Evolutionary conservation across 1,140 invertebrate species (phyloP).

Genomic region (Cataglyphis hispanica): DNA sequence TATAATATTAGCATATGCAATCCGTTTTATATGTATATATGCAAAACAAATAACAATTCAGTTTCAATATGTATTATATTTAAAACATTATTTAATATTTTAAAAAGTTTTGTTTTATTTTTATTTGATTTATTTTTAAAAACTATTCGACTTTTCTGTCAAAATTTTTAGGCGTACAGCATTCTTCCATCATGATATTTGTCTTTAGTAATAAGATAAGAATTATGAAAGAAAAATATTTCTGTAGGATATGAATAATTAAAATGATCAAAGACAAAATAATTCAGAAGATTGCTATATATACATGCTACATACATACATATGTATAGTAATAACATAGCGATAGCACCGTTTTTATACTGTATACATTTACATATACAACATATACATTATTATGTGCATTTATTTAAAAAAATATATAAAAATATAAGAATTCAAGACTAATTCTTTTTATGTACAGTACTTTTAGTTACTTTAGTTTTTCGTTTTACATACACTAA

Average conservation of each 20-base stretch:
- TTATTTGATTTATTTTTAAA: not conserved
- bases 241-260: not conserved
- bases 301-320: too few species aligned
- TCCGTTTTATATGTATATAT: not conserved
- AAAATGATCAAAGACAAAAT: not conserved
- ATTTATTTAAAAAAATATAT: not conserved
- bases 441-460: not conserved
- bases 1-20: not conserved
- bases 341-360: too few species aligned
- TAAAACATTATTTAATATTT: not conserved
- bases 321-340: too few species aligned
- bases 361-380: constrained; percentile 5
- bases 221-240: not conserved
- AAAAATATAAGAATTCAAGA: not conserved
- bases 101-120: not conserved
- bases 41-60: not conserved
- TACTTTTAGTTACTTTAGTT: too few species aligned
- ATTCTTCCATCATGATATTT: not conserved
- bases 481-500: too few species aligned
- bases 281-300: too few species aligned
- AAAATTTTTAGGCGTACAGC: not conserved
- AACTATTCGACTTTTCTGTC: not conserved
- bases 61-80: not conserved
- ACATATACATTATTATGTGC: not conserved
- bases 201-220: not conserved